phyloP scores from a whole-genome alignment of 2,888 invertebrate genomes.

The Empis livida region DNA sequence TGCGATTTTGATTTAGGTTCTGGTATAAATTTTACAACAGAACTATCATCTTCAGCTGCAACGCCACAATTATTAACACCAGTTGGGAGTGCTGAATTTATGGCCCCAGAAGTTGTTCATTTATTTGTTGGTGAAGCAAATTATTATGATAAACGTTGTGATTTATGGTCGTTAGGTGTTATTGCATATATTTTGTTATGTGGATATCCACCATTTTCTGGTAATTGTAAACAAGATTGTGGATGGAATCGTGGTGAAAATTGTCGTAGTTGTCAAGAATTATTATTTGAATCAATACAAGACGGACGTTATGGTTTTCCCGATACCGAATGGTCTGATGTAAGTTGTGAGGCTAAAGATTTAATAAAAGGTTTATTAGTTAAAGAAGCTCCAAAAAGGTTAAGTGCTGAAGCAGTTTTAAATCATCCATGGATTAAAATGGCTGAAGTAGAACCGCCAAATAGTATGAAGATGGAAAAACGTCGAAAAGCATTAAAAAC shows the following conservation, averaged over 20 bases:
- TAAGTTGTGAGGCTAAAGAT: slow-evolving; percentile 86
- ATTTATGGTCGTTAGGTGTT: slow-evolving; percentile 95
- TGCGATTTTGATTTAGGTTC: slow-evolving; percentile 98
- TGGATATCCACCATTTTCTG: slow-evolving; percentile 96
- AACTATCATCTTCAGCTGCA: slow-evolving; percentile 71
- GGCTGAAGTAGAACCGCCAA: slow-evolving; percentile 34
- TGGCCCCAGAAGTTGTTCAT: slow-evolving; percentile 90
- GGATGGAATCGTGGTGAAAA: slow-evolving; percentile 95
- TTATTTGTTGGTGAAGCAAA: slow-evolving; percentile 89
- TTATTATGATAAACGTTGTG: slow-evolving; percentile 88
- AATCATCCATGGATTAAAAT: slow-evolving; percentile 59
- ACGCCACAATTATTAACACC: slow-evolving; percentile 92
- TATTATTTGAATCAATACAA: slow-evolving; percentile 86
- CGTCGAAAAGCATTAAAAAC: slow-evolving; percentile 56
- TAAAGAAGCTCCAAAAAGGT: slow-evolving; percentile 72
- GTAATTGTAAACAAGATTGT: slow-evolving; percentile 88
- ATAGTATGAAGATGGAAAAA: slow-evolving; percentile 20
- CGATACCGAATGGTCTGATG: slow-evolving; percentile 74
- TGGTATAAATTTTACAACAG: slow-evolving; percentile 79
- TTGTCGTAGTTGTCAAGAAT: slow-evolving; percentile 82
- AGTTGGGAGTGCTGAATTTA: slow-evolving; percentile 49
- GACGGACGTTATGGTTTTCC: slow-evolving; percentile 55
- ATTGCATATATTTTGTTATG: slow-evolving; percentile 91
- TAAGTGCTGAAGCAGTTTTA: slow-evolving; percentile 75
- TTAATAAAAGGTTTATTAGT: slow-evolving; percentile 81